These are phyloP conservation scores for Metellina segmentata DNA, from an alignment of 2,888 invertebrate species.

Conservation along the genomic window DNA sequence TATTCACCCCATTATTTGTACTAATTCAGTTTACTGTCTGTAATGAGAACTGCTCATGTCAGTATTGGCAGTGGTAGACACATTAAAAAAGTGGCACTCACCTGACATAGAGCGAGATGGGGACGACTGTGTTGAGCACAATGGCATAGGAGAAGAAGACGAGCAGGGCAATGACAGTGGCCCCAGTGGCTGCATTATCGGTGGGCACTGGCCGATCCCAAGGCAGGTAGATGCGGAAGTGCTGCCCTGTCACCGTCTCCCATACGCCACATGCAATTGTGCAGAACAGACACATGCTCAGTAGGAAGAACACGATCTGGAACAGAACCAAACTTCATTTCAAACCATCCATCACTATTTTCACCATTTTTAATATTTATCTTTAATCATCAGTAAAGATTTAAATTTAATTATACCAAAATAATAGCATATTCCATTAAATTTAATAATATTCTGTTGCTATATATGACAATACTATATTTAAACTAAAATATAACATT, in stretches of 20 bases:
- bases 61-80: no score
- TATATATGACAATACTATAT: no score
- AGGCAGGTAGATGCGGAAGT: constrained; percentile 94
- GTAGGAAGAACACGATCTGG: constrained; percentile 98
- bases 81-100: constrained; percentile 80
- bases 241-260: constrained; percentile 94
- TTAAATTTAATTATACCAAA: no score
- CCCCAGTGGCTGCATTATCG: constrained; percentile 88
- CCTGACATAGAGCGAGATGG: constrained; percentile 99
- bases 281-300: constrained; percentile 98
- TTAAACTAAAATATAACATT: no score
- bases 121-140: constrained; percentile 99
- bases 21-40: no score
- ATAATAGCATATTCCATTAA: no score
- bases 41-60: not conserved
- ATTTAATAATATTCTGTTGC: no score
- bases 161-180: constrained; percentile 95
- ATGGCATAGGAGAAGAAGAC: constrained; percentile 99
- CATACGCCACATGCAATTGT: constrained; percentile 98
- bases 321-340: constrained; percentile 67
- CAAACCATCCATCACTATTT: no score
- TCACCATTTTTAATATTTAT: no score
- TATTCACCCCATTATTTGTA: no score
- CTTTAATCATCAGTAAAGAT: no score
- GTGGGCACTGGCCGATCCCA: constrained; percentile 94